Evolutionary conservation across 2,888 invertebrate species (phyloP).

Genomic region (Smittia aterrima): DNA sequence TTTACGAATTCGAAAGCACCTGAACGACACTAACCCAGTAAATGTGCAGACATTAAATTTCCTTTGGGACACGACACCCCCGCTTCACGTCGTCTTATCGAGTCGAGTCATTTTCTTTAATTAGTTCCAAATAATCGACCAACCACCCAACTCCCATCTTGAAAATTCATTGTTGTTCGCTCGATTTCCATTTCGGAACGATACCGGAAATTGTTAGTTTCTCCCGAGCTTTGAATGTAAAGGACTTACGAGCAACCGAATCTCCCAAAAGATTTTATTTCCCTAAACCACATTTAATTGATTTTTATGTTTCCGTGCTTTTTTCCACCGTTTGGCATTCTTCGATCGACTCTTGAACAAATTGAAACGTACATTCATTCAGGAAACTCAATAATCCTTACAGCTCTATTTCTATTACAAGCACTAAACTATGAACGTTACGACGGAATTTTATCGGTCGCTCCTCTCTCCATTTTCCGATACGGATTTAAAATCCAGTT

Average conservation of each 20-base stretch:
- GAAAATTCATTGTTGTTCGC: no score
- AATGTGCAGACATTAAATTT: no score
- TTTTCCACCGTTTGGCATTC: neutral
- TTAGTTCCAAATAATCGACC: no score
- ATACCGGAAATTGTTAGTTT: conserved; percentile 1
- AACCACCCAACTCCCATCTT: no score
- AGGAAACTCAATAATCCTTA: conserved; percentile 20
- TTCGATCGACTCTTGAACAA: conserved; percentile 3
- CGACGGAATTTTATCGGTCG: neutral
- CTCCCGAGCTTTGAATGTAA: neutral
- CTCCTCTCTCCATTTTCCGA: neutral
- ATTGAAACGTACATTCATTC: conserved; percentile 22
- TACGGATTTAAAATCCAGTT: neutral
- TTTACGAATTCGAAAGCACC: no score
- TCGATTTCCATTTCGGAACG: no score
- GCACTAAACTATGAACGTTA: neutral
- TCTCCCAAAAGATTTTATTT: conserved; percentile 14
- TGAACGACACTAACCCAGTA: no score
- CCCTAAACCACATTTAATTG: conserved; percentile 31
- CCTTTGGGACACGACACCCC: no score
- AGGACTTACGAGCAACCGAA: neutral
- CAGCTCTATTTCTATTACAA: conserved; percentile 21
- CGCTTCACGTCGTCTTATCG: no score
- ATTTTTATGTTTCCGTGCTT: conserved; percentile 29
- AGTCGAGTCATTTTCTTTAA: no score